A percentile compares a stretch with the other conserved stretches of the same genome.
These are phyloP conservation scores for Chrysemys picta DNA, from an alignment of 2,113 vertebrate species.

Conservation along the genomic window DNA sequence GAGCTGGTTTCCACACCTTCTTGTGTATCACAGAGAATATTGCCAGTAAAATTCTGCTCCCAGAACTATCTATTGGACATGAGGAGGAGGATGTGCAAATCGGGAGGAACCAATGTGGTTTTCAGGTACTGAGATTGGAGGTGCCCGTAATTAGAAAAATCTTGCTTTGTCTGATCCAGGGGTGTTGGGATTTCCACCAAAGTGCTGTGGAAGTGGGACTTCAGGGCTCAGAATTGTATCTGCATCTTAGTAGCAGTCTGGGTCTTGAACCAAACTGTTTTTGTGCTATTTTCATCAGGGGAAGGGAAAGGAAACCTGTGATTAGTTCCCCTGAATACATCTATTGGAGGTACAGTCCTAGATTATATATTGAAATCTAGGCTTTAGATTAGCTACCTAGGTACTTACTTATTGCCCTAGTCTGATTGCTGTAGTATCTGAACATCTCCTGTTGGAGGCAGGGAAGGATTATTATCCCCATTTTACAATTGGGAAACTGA, in stretches of 20 bases:
- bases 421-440: not conserved
- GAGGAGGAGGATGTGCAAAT: too few relatives aligned
- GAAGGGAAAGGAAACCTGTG: not conserved
- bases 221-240: not conserved
- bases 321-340: not conserved
- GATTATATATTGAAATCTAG: not conserved
- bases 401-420: too few relatives aligned
- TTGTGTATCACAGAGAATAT: not conserved
- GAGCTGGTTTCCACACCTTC: not conserved
- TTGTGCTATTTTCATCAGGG: not conserved
- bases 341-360: not conserved
- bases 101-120: too few relatives aligned
- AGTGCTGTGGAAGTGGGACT: not conserved
- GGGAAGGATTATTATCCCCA: not conserved
- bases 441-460: too few relatives aligned
- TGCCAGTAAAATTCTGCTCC: not conserved
- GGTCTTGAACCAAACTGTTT: not conserved
- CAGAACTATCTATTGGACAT: not conserved
- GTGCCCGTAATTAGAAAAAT: too few relatives aligned
- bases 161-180: too few relatives aligned
- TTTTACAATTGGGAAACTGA: rapidly evolving
- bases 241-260: not conserved
- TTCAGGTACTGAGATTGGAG: too few relatives aligned
- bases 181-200: not conserved
- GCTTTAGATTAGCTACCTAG: not conserved